Evolutionary conservation across 2,797 vertebrate species (phyloP).

Genomic region (Caiman crocodilus): DNA sequence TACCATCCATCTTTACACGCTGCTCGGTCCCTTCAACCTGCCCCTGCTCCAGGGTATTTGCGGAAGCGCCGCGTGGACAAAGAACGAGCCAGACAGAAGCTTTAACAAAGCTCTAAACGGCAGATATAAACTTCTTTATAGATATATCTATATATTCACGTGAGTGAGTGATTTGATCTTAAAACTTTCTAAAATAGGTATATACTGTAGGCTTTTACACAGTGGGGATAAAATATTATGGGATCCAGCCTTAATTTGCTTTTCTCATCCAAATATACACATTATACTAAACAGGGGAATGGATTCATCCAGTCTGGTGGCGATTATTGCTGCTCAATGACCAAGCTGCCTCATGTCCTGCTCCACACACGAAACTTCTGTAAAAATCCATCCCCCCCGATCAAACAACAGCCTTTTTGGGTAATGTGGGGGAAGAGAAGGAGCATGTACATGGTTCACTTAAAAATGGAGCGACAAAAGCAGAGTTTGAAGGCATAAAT

Average conservation of each 20-base stretch:
- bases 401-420: constrained; percentile 47
- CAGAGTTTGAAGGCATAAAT: constrained; percentile 42
- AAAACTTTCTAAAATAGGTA: constrained; percentile 53
- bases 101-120: constrained; percentile 41
- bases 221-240: constrained; percentile 73
- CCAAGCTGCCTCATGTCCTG: constrained; percentile 28
- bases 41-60: not conserved
- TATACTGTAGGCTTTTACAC: constrained; percentile 68
- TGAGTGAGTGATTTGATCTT: constrained; percentile 55
- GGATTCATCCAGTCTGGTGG: constrained; percentile 20
- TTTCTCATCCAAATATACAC: constrained; percentile 78
- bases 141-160: constrained; percentile 57
- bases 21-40: not conserved
- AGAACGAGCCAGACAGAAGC: constrained; percentile 31
- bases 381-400: constrained; percentile 16
- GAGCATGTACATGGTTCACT: constrained; percentile 49
- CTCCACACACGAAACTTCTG: constrained; percentile 33
- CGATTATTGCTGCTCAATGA: constrained; percentile 37
- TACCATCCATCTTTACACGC: not conserved
- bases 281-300: constrained; percentile 62
- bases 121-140: constrained; percentile 39
- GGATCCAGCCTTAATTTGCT: constrained; percentile 77
- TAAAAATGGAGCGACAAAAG: constrained; percentile 66
- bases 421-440: constrained; percentile 29
- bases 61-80: not conserved